These are phyloP conservation scores for Nothocercus julius DNA, from an alignment of 2,113 vertebrate species.

Conservation along the genomic window DNA sequence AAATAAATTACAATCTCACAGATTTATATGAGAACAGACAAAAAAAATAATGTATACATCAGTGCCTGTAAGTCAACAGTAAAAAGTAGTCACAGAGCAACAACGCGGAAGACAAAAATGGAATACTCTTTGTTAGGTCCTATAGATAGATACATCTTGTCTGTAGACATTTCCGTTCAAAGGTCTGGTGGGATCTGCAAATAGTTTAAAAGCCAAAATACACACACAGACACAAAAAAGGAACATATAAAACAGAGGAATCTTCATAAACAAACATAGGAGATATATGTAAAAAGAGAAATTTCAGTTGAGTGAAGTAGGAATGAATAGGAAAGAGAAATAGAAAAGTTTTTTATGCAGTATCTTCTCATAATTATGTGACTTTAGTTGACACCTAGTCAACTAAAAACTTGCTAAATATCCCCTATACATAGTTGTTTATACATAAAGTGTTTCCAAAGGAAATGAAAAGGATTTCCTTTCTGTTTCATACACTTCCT, in stretches of 20 bases:
- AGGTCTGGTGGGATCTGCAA: background rate
- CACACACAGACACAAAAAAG: background rate
- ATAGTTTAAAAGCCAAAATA: background rate
- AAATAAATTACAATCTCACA: background rate
- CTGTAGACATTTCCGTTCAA: slow-evolving; percentile 12
- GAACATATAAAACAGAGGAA: background rate
- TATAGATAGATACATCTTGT: slow-evolving; percentile 47
- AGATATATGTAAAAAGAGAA: background rate
- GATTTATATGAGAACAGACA: background rate
- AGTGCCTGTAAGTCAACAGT: background rate
- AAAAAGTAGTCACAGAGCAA: background rate
- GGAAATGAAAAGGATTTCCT: slow-evolving; percentile 66
- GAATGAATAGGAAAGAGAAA: background rate
- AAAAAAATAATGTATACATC: background rate
- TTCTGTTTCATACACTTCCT: slow-evolving; percentile 51
- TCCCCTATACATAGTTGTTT: background rate
- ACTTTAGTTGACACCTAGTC: slow-evolving; percentile 33
- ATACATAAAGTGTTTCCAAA: slow-evolving; percentile 4
- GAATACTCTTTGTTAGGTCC: background rate
- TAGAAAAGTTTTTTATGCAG: background rate
- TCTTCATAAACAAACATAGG: background rate
- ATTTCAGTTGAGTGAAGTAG: background rate
- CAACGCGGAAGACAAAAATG: background rate
- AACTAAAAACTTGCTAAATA: background rate
- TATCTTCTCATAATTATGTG: background rate